Evolutionary conservation across 2,113 vertebrate genomes (phyloP).

Genomic region (Tretioscincus oriximinensis): DNA sequence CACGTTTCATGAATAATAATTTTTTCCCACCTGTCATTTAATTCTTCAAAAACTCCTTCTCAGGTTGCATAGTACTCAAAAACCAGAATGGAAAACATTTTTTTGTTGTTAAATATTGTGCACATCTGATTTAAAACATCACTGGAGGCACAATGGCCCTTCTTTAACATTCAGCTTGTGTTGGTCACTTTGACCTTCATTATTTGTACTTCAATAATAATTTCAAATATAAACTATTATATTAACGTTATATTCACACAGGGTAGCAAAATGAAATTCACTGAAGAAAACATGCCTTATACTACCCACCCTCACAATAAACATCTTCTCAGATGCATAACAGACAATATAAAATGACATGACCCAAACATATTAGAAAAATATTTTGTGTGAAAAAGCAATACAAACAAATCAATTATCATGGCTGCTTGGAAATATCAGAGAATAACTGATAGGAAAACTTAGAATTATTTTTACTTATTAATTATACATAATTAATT

Average conservation of each 20-base stretch:
- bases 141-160: slow-evolving; percentile 63
- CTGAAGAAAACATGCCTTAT: slow-evolving; percentile 52
- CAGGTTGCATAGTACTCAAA: slow-evolving; percentile 51
- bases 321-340: slow-evolving; percentile 38
- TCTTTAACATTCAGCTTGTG: slow-evolving; percentile 59
- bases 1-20: slow-evolving; percentile 40
- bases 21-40: slow-evolving; percentile 31
- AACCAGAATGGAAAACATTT: slow-evolving; percentile 64
- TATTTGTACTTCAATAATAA: slow-evolving; percentile 67
- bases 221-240: slow-evolving; percentile 58
- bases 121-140: slow-evolving; percentile 67
- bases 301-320: neutral
- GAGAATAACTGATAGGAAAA: neutral
- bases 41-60: slow-evolving; percentile 48
- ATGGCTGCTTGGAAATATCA: slow-evolving; percentile 1
- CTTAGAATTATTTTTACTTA: slow-evolving; percentile 36
- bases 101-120: slow-evolving; percentile 63
- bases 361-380: slow-evolving; percentile 46
- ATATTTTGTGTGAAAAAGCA: slow-evolving; percentile 11
- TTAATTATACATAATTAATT: no score
- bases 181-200: slow-evolving; percentile 58
- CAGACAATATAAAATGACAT: slow-evolving; percentile 47
- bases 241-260: slow-evolving; percentile 63
- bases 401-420: slow-evolving; percentile 5
- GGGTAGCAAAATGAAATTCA: slow-evolving; percentile 53